These are phyloP conservation scores for Podocnemis expansa DNA, from an alignment of 2,113 vertebrate species.

Conservation along the genomic window DNA sequence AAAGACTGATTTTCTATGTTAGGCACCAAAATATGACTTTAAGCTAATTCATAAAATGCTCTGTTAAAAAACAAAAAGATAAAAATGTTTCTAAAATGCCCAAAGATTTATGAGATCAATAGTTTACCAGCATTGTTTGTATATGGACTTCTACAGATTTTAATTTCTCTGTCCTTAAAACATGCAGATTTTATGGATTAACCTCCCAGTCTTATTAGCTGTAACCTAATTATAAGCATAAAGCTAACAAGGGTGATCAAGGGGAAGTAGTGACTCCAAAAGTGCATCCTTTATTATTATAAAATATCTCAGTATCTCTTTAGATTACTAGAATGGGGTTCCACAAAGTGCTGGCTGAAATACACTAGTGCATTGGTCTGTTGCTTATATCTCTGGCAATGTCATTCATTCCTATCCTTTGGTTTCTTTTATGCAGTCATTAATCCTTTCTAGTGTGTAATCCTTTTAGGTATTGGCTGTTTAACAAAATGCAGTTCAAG, in stretches of 20 bases:
- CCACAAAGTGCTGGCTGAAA: constrained; percentile 18
- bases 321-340: constrained; percentile 25
- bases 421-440: neutral
- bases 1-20: neutral
- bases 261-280: constrained; percentile 19
- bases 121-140: constrained; percentile 45
- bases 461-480: constrained; percentile 48
- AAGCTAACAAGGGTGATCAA: constrained; percentile 19
- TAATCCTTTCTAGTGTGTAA: constrained; percentile 47
- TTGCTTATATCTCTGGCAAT: neutral
- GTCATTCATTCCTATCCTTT: constrained; percentile 31
- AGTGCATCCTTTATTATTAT: constrained; percentile 17
- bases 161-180: constrained; percentile 8
- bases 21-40: neutral
- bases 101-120: constrained; percentile 34
- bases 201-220: constrained; percentile 6
- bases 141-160: constrained; percentile 19
- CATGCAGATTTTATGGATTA: constrained; percentile 43
- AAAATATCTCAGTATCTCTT: constrained; percentile 46
- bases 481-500: constrained; percentile 48
- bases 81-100: neutral
- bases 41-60: constrained; percentile 1
- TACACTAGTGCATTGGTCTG: neutral
- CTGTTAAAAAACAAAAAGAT: neutral
- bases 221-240: constrained; percentile 18